phyloP scores from a whole-genome alignment of 2,888 invertebrate species.

The Tenthredo scrophulariae region DNA sequence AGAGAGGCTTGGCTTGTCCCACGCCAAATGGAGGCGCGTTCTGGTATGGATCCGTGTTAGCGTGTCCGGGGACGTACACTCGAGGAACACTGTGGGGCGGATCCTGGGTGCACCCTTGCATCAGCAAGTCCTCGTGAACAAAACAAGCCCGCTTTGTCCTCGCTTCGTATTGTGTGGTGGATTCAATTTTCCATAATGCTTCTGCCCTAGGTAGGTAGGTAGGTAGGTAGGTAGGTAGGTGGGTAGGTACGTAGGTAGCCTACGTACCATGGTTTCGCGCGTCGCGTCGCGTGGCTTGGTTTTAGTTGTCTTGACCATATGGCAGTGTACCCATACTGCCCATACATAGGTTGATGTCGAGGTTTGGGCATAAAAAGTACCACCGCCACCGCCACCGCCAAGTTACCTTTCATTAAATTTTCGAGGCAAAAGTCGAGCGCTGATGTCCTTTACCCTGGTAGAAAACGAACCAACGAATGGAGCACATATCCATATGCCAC shows the following conservation, averaged over 20 bases:
- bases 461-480: not conserved
- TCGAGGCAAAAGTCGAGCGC: conserved; percentile 15
- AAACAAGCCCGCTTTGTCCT: conserved; percentile 48
- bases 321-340: not conserved
- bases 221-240: not conserved
- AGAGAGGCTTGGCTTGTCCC: not conserved
- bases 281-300: conserved; percentile 16
- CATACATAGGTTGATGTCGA: not conserved
- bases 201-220: not conserved
- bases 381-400: not conserved
- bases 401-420: conserved; percentile 45
- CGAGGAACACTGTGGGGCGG: conserved; percentile 25
- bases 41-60: conserved; percentile 44
- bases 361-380: conserved; percentile 44
- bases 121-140: conserved; percentile 45
- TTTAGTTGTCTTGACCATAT: conserved; percentile 31
- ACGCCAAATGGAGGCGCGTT: conserved; percentile 30
- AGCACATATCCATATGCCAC: conserved; percentile 68
- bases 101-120: conserved; percentile 31
- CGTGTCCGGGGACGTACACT: conserved; percentile 42
- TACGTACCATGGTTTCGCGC: not conserved
- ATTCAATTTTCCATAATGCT: conserved; percentile 51
- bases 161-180: conserved; percentile 40
- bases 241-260: not conserved
- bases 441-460: not conserved